Conservation (phyloP, 2,888 invertebrate genomes). For the Patella pellucida region DNA sequence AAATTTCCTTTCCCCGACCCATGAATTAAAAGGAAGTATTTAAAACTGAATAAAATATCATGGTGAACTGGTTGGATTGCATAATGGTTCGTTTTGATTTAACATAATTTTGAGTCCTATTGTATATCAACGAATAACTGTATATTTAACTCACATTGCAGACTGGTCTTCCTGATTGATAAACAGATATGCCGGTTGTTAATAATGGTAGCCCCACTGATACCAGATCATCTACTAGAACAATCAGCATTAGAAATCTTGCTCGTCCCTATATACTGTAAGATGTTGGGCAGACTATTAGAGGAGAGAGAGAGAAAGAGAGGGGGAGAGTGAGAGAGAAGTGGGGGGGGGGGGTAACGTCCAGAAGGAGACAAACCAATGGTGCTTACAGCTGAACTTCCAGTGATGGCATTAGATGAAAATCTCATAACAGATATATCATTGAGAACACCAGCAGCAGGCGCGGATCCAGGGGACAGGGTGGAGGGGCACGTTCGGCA, state of each 20-base stretch:
- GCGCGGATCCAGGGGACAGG: too few relatives aligned
- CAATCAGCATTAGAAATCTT: constrained; percentile 33
- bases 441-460: constrained; percentile 38
- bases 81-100: not conserved
- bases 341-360: too few relatives aligned
- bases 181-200: constrained; percentile 40
- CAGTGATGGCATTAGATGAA: constrained; percentile 19
- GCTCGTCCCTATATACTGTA: constrained; percentile 37
- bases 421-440: constrained; percentile 40
- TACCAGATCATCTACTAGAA: constrained; percentile 24
- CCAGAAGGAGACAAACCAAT: constrained; percentile 23
- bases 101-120: not conserved
- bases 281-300: constrained; percentile 22
- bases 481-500: not conserved
- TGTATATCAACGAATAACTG: too few relatives aligned
- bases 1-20: too few relatives aligned
- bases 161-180: constrained; percentile 33
- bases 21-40: too few relatives aligned
- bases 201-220: constrained; percentile 32
- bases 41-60: not conserved
- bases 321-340: too few relatives aligned
- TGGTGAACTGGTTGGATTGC: too few relatives aligned
- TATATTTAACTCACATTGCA: constrained; percentile 35
- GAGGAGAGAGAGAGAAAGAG: not conserved
- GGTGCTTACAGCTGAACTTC: constrained; percentile 24